Percentiles rank a stretch among this genome's conserved stretches.
phyloP scores from a whole-genome alignment of 1,140 invertebrate species.

The Trichonephila clavipes region DNA sequence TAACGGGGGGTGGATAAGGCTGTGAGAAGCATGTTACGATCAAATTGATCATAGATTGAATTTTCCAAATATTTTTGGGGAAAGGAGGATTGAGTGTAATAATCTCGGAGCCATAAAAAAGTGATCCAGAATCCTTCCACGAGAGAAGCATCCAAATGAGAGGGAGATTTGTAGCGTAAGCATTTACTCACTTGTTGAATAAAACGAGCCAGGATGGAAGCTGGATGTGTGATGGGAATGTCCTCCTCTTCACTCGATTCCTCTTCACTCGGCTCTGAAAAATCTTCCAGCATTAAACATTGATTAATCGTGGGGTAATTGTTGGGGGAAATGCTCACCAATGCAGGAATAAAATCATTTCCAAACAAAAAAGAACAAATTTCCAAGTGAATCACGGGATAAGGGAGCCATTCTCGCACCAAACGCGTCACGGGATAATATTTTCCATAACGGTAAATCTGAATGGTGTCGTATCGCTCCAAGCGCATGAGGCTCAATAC shows the following conservation, averaged over 20 bases:
- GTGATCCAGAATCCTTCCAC: neutral
- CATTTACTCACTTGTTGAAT: neutral
- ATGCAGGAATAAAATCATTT: no score
- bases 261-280: no score
- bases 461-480: neutral
- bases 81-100: neutral
- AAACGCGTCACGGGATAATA: neutral
- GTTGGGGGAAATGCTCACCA: no score
- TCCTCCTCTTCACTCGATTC: no score
- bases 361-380: no score
- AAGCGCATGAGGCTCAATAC: neutral
- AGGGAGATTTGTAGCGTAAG: neutral
- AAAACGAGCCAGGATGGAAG: no score
- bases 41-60: neutral
- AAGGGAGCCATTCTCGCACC: no score
- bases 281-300: no score
- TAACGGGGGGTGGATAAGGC: neutral
- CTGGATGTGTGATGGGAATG: no score
- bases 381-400: no score
- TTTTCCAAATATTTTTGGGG: slow-evolving; percentile 52
- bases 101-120: slow-evolving; percentile 21
- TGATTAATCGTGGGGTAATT: no score
- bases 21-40: slow-evolving; percentile 19
- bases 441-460: slow-evolving; percentile 4
- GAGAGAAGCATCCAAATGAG: neutral